Percentiles rank a stretch among this genome's conserved stretches.
These are phyloP conservation scores for Procambarus clarkii DNA, from an alignment of 1,140 invertebrate genomes.

Conservation along the genomic window DNA sequence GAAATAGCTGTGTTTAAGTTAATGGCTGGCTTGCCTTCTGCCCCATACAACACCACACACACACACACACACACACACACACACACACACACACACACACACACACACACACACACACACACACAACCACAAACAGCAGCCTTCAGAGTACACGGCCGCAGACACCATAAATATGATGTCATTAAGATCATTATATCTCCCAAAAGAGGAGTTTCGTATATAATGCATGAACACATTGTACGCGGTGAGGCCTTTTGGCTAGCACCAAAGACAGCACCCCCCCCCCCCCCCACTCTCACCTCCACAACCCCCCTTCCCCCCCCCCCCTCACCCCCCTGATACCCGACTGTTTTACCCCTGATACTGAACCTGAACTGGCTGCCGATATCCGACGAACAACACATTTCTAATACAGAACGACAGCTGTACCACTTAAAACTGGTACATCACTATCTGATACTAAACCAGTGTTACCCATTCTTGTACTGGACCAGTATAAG, in stretches of 20 bases:
- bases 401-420: too few relatives aligned
- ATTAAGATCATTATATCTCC: conserved; percentile 23
- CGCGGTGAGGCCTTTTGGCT: neutral
- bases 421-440: too few relatives aligned
- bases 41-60: neutral
- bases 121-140: neutral
- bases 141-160: neutral
- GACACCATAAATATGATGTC: neutral
- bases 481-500: too few relatives aligned
- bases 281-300: too few relatives aligned
- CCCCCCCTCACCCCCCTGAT: neutral
- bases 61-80: neutral
- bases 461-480: too few relatives aligned
- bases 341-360: too few relatives aligned
- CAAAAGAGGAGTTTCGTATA: neutral
- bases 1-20: neutral
- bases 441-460: too few relatives aligned
- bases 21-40: neutral
- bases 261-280: neutral
- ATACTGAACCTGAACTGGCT: too few relatives aligned
- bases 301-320: too few relatives aligned
- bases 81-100: too few relatives aligned
- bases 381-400: too few relatives aligned
- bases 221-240: neutral
- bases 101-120: too few relatives aligned